phyloP scores from a whole-genome alignment of 2,797 vertebrate genomes.

The Acanthornis magna region DNA sequence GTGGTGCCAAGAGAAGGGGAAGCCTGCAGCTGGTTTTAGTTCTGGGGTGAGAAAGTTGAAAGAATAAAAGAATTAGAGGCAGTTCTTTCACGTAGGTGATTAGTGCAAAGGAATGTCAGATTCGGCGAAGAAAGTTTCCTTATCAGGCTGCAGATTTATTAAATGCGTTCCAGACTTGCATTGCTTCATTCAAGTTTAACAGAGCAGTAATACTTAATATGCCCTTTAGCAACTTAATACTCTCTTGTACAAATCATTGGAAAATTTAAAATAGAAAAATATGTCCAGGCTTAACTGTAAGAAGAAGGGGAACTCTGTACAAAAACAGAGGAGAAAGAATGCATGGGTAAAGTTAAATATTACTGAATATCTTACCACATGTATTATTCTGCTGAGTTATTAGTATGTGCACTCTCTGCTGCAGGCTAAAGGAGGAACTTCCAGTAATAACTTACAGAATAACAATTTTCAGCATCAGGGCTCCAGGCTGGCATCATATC shows the following conservation, averaged over 20 bases:
- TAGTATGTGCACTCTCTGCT: background rate
- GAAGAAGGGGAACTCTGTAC: constrained; percentile 38
- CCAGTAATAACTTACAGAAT: constrained; percentile 28
- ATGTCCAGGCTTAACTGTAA: constrained; percentile 51
- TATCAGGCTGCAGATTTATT: constrained; percentile 32
- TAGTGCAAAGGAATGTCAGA: constrained; percentile 30
- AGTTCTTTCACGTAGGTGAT: constrained; percentile 7
- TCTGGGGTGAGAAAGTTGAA: background rate
- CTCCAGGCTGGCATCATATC: background rate
- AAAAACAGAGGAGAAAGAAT: constrained; percentile 59
- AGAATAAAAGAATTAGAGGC: constrained; percentile 22
- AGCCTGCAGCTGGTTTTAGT: background rate
- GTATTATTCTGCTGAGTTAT: constrained; percentile 34
- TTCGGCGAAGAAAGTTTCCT: background rate
- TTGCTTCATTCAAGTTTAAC: constrained; percentile 44
- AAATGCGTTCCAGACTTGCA: constrained; percentile 35
- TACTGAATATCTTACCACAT: constrained; percentile 45
- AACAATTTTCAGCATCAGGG: background rate
- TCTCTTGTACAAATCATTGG: constrained; percentile 60
- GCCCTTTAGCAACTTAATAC: constrained; percentile 41
- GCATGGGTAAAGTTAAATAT: constrained; percentile 38
- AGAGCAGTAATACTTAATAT: constrained; percentile 36
- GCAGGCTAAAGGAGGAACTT: constrained; percentile 28
- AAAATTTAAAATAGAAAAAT: constrained; percentile 67
- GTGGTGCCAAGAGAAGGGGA: background rate